A percentile compares a stretch with the other conserved stretches of the same genome.
Evolutionary conservation across 2,113 vertebrate species (phyloP).

Genomic region (Xiphophorus hellerii): DNA sequence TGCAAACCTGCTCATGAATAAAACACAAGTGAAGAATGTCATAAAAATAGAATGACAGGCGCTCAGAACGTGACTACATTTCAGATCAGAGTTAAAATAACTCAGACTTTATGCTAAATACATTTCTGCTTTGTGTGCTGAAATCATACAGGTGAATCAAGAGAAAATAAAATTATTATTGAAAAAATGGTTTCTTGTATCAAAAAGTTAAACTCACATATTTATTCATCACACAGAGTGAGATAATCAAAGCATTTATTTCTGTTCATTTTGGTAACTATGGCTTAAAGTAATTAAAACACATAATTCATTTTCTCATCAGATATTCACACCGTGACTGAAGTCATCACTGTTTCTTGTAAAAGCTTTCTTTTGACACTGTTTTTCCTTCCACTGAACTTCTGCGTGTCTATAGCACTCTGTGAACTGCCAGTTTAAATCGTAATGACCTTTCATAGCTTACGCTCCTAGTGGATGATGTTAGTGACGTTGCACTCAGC

Average conservation of each 20-base stretch:
- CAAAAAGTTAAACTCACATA: background rate
- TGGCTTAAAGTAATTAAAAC: background rate
- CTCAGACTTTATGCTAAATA: conserved; percentile 6
- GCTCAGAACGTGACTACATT: background rate
- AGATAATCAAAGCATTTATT: too few species aligned
- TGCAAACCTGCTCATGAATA: conserved; percentile 88
- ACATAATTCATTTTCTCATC: background rate
- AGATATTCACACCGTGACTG: background rate
- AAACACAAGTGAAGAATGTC: conserved; percentile 31
- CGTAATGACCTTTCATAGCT: background rate
- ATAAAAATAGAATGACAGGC: conserved; percentile 16
- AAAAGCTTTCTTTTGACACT: background rate
- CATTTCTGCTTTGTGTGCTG: background rate
- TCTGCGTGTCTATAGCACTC: background rate
- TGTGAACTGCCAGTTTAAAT: background rate
- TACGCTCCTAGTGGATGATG: background rate
- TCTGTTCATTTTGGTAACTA: background rate
- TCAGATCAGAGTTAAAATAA: background rate
- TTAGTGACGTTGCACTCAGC: background rate
- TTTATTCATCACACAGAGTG: background rate
- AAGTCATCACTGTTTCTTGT: background rate
- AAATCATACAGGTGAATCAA: background rate
- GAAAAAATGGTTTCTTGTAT: background rate
- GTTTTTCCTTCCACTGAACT: background rate
- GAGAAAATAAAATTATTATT: background rate